Evolutionary conservation across 2,113 vertebrate genomes (phyloP).

Genomic region (Rhabdomys dilectus): DNA sequence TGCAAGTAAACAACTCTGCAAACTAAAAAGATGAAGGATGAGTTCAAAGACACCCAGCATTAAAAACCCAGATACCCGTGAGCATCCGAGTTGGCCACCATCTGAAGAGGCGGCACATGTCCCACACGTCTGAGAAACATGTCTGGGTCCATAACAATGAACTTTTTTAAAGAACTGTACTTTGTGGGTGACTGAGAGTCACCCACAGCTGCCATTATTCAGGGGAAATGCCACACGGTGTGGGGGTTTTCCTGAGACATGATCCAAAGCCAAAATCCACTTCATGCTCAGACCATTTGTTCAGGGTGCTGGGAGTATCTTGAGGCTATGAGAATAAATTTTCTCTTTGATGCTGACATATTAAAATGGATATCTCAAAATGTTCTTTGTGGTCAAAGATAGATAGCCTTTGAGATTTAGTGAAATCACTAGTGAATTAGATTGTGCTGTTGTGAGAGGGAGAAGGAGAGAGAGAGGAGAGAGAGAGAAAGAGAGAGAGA

Average conservation of each 20-base stretch:
- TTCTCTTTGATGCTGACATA: conserved; percentile 50
- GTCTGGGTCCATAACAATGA: background rate
- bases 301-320: conserved; percentile 3
- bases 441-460: conserved; percentile 38
- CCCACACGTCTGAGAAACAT: background rate
- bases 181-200: background rate
- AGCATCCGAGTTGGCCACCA: background rate
- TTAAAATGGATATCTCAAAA: conserved; percentile 52
- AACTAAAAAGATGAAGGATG: background rate
- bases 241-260: conserved; percentile 4
- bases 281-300: conserved; percentile 4
- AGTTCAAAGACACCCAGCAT: background rate
- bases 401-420: conserved; percentile 44
- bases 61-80: rapidly evolving
- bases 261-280: background rate
- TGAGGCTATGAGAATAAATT: conserved; percentile 23
- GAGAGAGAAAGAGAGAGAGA: conserved; percentile 13
- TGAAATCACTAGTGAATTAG: conserved; percentile 40
- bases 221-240: background rate
- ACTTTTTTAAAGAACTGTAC: background rate
- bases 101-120: background rate
- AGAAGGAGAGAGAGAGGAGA: background rate
- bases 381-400: conserved; percentile 56
- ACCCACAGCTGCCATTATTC: background rate
- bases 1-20: background rate